Base-by-base conservation (phyloP, 30 jellyfish, hydroid and myxozoan species). In the Morbakka virulenta region DNA sequence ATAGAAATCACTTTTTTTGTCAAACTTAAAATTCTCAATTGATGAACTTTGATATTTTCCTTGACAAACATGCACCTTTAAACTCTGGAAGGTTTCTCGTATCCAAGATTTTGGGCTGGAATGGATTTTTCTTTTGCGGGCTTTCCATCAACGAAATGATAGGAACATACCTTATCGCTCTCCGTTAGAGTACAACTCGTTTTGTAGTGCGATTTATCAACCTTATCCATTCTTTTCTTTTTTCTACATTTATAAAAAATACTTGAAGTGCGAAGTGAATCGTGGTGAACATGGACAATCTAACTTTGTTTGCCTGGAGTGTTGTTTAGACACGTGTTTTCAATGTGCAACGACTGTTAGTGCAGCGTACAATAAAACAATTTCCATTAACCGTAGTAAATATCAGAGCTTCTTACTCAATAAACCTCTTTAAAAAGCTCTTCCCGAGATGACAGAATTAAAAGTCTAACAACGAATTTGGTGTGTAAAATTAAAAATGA, bases 131-230 rank as follows among this genome's bases (percentile, higher is more conserved):
- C 81, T 4, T 14, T 65, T 3, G 94, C 73, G 48, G 94, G 88
- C 22, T 6, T 64, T 30, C 77, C 52, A 26, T 72, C 94, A 62
- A 82, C 82, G 64, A 82, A 82, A 35, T 82, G 94, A 26, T 71
- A 35, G 26, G 87, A 61, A 82, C 94, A 82, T 21, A 82, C 89
- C 76, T 64, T 25, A 62, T 82, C 94, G 48, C 87, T 64, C 33
- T 64, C 21, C 27, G 88, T 82, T 32, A 74, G 94, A 20, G 48
- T 31, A 87, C 94, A 82, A 31, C 74, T 76, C 17, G 76, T 35
- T 6, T 64, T 32, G 31, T 53, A 36, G 22, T 53, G 62, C 35
- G 75, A n/a, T n/a, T n/a, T n/a, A n/a, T n/a, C n/a, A n/a, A n/a
- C n/a, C n/a, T n/a, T n/a, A n/a, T n/a, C n/a, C 77, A 52, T 4